phyloP scores from a whole-genome alignment of 2,888 invertebrate genomes.

The Papilio demoleus region DNA sequence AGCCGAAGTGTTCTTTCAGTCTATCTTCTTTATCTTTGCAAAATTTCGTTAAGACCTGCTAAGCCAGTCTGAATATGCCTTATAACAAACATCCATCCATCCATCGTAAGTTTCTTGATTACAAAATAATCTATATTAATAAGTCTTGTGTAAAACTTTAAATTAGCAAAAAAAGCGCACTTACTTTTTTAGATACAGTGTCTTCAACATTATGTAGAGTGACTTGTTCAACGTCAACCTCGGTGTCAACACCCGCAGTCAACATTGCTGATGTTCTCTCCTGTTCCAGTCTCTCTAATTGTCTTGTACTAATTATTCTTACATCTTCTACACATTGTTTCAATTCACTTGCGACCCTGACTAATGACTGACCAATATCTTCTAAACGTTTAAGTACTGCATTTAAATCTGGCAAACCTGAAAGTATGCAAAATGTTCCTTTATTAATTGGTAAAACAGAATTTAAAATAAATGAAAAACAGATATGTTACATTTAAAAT shows the following conservation, averaged over 20 bases:
- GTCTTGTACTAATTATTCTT: constrained; percentile 86
- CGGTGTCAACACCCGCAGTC: constrained; percentile 86
- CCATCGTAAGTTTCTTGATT: too few relatives aligned
- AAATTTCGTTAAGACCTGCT: too few relatives aligned
- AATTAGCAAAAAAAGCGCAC: too few relatives aligned
- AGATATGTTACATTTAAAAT: not conserved
- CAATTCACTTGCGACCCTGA: constrained; percentile 87
- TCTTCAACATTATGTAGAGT: constrained; percentile 80
- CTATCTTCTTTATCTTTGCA: too few relatives aligned
- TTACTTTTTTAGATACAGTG: constrained; percentile 89
- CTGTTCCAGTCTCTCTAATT: constrained; percentile 84
- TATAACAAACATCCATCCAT: too few relatives aligned
- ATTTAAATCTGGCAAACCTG: constrained; percentile 66
- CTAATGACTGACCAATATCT: constrained; percentile 87
- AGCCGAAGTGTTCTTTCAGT: too few relatives aligned
- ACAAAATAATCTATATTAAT: too few relatives aligned
- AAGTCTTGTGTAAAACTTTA: too few relatives aligned
- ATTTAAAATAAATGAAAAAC: not conserved
- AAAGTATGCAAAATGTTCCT: constrained; percentile 34
- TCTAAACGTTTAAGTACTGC: constrained; percentile 86
- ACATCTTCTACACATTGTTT: constrained; percentile 89
- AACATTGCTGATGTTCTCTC: constrained; percentile 87
- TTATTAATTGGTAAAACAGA: not conserved
- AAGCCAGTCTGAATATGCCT: too few relatives aligned
- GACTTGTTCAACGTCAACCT: constrained; percentile 82